Percentiles rank a stretch among this genome's conserved stretches.
phyloP scores from a whole-genome alignment of 1,140 invertebrate genomes.

The Drosophila pallidifrons region DNA sequence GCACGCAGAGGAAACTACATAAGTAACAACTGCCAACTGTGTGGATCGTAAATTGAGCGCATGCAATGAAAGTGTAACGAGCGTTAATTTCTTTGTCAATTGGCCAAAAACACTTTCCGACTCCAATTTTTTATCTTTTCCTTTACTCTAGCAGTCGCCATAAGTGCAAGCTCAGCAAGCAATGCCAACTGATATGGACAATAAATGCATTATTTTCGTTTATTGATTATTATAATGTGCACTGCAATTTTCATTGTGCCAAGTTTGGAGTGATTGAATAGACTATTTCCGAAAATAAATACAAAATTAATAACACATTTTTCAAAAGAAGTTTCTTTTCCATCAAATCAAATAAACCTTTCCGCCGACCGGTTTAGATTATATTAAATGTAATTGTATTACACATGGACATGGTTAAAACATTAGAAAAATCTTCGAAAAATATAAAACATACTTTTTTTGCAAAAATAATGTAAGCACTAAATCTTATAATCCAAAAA shows the following conservation, averaged over 20 bases:
- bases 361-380: no score
- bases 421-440: no score
- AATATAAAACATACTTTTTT: no score
- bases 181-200: conserved; percentile 3
- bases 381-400: no score
- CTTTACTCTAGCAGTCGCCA: conserved; percentile 4
- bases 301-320: no score
- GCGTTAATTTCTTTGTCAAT: conserved; percentile 75
- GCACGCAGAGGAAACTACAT: conserved; percentile 13
- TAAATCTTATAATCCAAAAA: no score
- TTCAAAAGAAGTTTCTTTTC: no score
- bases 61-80: conserved; percentile 76
- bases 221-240: neutral
- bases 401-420: no score
- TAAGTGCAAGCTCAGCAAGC: conserved; percentile 11
- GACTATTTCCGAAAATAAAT: no score
- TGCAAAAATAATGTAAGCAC: no score
- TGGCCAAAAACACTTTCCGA: conserved; percentile 8
- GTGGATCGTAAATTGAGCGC: conserved; percentile 64
- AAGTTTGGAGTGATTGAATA: no score
- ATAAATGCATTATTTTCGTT: neutral
- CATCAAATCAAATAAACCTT: no score
- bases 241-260: neutral
- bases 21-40: conserved; percentile 15
- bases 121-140: neutral